Base-by-base conservation (phyloP, 2,797 vertebrate species). In the Sternarchorhynchus goeldii region DNA sequence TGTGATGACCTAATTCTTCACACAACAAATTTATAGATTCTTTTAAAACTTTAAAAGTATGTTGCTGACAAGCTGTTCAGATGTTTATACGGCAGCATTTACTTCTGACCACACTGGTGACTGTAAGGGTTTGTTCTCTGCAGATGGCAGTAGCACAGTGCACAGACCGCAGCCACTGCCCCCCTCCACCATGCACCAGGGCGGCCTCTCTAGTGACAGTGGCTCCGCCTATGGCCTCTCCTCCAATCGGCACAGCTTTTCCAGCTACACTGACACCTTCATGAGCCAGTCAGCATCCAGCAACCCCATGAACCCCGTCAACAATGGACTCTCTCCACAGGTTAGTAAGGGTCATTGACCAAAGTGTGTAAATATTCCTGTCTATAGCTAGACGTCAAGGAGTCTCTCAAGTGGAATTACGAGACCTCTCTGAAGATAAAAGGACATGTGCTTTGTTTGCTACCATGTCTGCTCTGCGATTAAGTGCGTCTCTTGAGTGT, bases 121-220 rank as follows among this genome's bases (percentile, higher is more conserved):
- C 57, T 74, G 6, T 20, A 74, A 76, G 21, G 3, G 53, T 4
- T 57, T 82, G 73, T 62, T 36, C 56, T 80, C 64, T 88, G 67
- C 90, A 97, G 97, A 98, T 0, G 93, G 90, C 6, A 88, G 94
- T 58, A 94, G 94, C 79, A 96, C 97, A 0, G 91, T 98, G 10
- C 96, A 98, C 90, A 93, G 97, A 58, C 97, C 97, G 5, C 97
- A 98, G 89, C 97, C 97, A 0, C 88, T 98, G 68, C 97, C 97
- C 0, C 97, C 96, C 0, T 97, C 96, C 85, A 95, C 95, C 87
- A 96, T 97, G 95, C 97, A 99, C 89, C 97, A 98, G 90, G 91
- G 94, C 0, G 93, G 95, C 0, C 87, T 97, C 16, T 91, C 94
- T 0, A 91, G 90, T 0, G 94, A 93, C 60, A 84, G 92, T 86